phyloP scores from a whole-genome alignment of 2,888 invertebrate genomes.

The Allolobophora icterica region DNA sequence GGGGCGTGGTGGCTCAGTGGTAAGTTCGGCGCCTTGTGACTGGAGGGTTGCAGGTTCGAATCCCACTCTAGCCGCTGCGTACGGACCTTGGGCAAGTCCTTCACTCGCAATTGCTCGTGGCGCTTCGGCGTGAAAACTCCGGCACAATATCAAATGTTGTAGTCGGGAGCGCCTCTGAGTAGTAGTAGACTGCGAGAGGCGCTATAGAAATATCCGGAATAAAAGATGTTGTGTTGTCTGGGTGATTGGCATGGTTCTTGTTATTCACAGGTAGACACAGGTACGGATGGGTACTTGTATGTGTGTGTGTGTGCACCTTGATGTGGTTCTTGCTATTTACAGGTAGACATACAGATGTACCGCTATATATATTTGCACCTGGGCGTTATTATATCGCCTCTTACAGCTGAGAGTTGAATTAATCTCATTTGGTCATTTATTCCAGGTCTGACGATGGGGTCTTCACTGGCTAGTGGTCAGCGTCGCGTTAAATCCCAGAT shows the following conservation, averaged over 20 bases:
- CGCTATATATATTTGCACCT: background rate
- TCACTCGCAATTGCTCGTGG: no score
- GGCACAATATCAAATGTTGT: no score
- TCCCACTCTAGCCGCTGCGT: no score
- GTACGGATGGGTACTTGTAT: no score
- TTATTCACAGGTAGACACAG: background rate
- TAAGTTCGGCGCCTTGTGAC: no score
- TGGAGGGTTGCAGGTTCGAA: no score
- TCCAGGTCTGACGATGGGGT: constrained; percentile 58
- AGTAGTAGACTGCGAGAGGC: no score
- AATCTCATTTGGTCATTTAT: constrained; percentile 18
- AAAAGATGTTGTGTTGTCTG: background rate
- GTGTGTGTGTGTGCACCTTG: background rate
- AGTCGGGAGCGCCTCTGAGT: no score
- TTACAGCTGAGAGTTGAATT: background rate
- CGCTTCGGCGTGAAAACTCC: no score
- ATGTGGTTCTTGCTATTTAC: background rate
- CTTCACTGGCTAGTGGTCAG: constrained; percentile 55
- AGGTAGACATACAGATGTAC: background rate
- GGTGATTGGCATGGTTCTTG: background rate
- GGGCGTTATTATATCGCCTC: background rate
- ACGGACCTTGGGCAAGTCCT: no score
- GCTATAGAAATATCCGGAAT: no score
- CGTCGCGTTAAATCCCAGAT: constrained; percentile 58
- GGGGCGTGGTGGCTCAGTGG: no score